Percentiles rank a stretch among this genome's conserved stretches.
phyloP scores from a whole-genome alignment of 2,888 invertebrate species.

The Plagiodera versicolora region DNA sequence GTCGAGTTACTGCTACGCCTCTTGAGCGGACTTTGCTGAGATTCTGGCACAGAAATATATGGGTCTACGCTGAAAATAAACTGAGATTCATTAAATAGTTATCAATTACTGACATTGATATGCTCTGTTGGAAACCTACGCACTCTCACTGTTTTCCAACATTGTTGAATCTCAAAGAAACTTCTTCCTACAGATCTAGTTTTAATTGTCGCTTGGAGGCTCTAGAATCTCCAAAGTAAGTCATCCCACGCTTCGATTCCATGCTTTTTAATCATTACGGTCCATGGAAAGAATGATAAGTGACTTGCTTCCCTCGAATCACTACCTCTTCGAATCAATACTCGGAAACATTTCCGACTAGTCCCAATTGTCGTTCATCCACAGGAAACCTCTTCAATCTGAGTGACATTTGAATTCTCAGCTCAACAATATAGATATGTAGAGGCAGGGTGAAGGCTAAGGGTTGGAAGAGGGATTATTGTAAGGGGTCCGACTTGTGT shows the following conservation, averaged over 20 bases:
- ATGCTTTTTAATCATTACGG: not conserved
- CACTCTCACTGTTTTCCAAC: no score
- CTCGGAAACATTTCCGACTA: not conserved
- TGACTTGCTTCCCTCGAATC: not conserved
- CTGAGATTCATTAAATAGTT: no score
- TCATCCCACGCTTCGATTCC: not conserved
- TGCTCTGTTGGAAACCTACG: no score
- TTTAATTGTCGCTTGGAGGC: not conserved
- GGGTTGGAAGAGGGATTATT: not conserved
- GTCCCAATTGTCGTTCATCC: not conserved
- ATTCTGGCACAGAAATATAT: not conserved
- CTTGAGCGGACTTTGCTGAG: not conserved
- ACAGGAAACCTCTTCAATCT: not conserved
- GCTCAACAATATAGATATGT: not conserved
- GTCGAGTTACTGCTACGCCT: not conserved
- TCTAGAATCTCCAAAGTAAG: not conserved
- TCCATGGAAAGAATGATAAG: not conserved
- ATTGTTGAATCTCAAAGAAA: no score
- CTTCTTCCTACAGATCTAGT: no score
- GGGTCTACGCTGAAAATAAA: constrained; percentile 25
- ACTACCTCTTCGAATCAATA: not conserved
- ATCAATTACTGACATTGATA: no score
- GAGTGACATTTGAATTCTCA: not conserved
- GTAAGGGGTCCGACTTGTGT: no score
- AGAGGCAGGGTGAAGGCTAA: not conserved